A percentile compares a stretch with the other conserved stretches of the same genome.
Conservation (phyloP, 2,888 invertebrate genomes). For the Harpagoxenus sublaevis region DNA sequence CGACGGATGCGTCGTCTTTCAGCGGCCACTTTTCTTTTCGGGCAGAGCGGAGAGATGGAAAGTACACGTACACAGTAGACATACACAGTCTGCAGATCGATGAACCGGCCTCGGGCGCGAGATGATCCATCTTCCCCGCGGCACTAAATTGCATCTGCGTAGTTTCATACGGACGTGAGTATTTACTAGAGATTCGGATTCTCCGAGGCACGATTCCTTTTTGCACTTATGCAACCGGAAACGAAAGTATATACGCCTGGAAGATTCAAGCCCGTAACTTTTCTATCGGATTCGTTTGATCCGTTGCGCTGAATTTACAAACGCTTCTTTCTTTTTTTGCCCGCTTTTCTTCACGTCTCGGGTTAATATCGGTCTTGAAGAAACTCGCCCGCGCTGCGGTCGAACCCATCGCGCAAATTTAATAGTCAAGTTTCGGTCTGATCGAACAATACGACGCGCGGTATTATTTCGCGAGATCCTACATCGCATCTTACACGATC, state of each 20-base stretch:
- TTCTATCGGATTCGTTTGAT: conserved; percentile 13
- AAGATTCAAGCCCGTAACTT: conserved; percentile 1
- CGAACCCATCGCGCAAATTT: conserved; percentile 6
- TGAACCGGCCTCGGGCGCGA: conserved; percentile 43
- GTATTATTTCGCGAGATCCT: conserved; percentile 2
- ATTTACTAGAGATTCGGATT: conserved; percentile 37
- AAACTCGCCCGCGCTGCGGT: not conserved
- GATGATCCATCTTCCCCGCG: conserved; percentile 59
- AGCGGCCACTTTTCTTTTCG: conserved; percentile 64
- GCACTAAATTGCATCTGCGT: conserved; percentile 42
- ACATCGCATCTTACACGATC: conserved; percentile 13
- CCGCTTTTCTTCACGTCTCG: not conserved
- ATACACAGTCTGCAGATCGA: conserved; percentile 43
- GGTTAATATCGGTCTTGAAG: not conserved
- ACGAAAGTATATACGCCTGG: not conserved
- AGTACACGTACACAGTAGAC: conserved; percentile 43
- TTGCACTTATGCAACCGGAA: not conserved
- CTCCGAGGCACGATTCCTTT: conserved; percentile 9
- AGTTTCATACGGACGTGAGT: conserved; percentile 36
- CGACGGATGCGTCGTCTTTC: conserved; percentile 67
- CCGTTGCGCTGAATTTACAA: not conserved
- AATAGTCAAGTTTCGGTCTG: not conserved
- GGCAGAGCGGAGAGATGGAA: conserved; percentile 46
- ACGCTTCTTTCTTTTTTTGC: not conserved
- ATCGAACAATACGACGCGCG: not conserved